phyloP scores from a whole-genome alignment of 2,797 vertebrate genomes.

The Myiothlypis coronata region DNA sequence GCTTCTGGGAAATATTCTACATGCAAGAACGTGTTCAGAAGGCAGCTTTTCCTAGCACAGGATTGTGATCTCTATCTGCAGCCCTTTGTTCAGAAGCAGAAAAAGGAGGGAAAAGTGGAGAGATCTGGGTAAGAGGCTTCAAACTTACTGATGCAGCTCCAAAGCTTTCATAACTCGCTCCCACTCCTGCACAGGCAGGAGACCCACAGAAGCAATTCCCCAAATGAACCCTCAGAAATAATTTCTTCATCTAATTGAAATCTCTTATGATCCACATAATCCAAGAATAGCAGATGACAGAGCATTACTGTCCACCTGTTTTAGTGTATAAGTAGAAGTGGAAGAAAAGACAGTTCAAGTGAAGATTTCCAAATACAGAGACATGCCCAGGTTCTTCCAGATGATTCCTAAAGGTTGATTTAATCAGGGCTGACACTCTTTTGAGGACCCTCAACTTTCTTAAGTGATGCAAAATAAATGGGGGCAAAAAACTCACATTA shows the following conservation, averaged over 20 bases:
- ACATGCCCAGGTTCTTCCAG: not conserved
- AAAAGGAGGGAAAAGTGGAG: not conserved
- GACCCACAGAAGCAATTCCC: not conserved
- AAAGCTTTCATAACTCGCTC: not conserved
- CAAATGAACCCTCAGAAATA: not conserved
- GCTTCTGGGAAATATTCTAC: conserved; percentile 43
- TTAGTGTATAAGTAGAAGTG: not conserved
- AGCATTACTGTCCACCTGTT: not conserved
- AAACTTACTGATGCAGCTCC: not conserved
- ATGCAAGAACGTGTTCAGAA: not conserved
- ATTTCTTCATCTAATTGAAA: not conserved
- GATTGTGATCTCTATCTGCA: conserved; percentile 18
- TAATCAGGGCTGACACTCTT: conserved; percentile 1
- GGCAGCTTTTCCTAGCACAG: not conserved
- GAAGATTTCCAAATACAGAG: not conserved
- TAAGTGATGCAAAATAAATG: not conserved
- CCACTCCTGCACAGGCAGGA: not conserved
- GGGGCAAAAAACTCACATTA: not conserved
- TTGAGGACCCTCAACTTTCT: not conserved
- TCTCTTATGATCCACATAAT: not conserved
- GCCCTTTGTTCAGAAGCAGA: not conserved
- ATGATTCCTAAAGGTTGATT: not conserved
- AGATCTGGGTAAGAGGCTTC: not conserved
- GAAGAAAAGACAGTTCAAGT: not conserved
- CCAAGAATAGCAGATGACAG: not conserved